Evolutionary conservation across 1,140 invertebrate genomes (phyloP).

Genomic region (Triops cancriformis): DNA sequence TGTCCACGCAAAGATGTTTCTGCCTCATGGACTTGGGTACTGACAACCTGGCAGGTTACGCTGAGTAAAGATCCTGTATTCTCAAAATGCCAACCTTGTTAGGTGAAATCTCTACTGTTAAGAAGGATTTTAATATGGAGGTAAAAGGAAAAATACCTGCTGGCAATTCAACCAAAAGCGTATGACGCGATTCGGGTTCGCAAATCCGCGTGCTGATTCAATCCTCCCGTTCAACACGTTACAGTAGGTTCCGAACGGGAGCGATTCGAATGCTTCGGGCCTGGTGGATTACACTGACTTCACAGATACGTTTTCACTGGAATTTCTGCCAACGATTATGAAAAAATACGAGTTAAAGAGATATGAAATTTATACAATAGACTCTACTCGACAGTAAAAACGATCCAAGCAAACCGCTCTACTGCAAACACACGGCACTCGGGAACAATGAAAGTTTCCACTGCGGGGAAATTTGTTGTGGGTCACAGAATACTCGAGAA

Average conservation of each 20-base stretch:
- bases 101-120: not conserved
- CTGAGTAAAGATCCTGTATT: not conserved
- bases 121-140: no score
- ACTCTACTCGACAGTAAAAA: no score
- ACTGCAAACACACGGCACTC: not conserved
- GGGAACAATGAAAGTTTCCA: not conserved
- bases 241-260: not conserved
- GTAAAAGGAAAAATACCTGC: no score
- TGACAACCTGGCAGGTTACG: not conserved
- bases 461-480: no score
- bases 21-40: not conserved
- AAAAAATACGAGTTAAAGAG: no score
- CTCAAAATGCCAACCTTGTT: not conserved
- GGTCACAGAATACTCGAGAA: no score
- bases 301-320: not conserved
- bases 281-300: not conserved
- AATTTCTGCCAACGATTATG: not conserved
- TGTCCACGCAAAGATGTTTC: not conserved
- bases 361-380: no score
- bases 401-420: no score
- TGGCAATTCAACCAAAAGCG: not conserved
- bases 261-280: not conserved
- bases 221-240: not conserved
- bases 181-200: not conserved
- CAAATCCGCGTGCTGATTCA: not conserved